phyloP scores from a whole-genome alignment of 2,888 invertebrate species.

The Nesidiocoris tenuis region DNA sequence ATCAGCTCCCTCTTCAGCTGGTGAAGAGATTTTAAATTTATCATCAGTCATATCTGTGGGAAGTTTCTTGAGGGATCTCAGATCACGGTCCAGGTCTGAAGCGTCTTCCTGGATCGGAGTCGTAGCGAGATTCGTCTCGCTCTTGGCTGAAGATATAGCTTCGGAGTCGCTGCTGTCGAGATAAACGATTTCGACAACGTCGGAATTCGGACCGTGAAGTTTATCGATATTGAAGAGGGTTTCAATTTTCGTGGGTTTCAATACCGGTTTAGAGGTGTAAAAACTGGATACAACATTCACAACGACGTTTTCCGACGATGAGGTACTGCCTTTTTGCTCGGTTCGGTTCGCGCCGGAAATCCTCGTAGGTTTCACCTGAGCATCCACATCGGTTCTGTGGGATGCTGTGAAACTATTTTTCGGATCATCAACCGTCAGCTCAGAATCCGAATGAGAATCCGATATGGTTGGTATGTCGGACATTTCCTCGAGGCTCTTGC shows the following conservation, averaged over 20 bases:
- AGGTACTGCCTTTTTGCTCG: not conserved
- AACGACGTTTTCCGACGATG: constrained; percentile 5
- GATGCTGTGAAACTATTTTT: too few relatives aligned
- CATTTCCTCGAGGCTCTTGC: constrained; percentile 49
- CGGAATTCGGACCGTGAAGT: constrained; percentile 16
- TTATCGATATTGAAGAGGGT: constrained; percentile 13
- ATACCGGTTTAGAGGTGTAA: constrained; percentile 12
- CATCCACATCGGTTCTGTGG: too few relatives aligned
- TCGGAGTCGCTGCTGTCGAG: constrained; percentile 48
- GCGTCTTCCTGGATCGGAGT: not conserved
- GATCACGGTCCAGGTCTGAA: not conserved
- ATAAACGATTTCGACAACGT: constrained; percentile 45
- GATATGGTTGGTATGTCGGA: constrained; percentile 61
- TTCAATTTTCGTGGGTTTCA: constrained; percentile 17
- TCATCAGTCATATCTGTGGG: not conserved
- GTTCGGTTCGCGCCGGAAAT: not conserved
- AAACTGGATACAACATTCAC: constrained; percentile 44
- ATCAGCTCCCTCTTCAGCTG: not conserved
- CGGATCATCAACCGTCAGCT: constrained; percentile 57
- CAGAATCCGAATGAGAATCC: constrained; percentile 47
- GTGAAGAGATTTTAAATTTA: not conserved
- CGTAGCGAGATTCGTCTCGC: constrained; percentile 24
- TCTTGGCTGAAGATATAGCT: constrained; percentile 38
- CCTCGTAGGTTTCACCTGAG: not conserved
- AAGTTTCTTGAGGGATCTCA: not conserved